Evolutionary conservation across 2,113 vertebrate species (phyloP), one percentile per base, ranked within the genome.

Genomic region (Seriola aureovittata): DNA sequence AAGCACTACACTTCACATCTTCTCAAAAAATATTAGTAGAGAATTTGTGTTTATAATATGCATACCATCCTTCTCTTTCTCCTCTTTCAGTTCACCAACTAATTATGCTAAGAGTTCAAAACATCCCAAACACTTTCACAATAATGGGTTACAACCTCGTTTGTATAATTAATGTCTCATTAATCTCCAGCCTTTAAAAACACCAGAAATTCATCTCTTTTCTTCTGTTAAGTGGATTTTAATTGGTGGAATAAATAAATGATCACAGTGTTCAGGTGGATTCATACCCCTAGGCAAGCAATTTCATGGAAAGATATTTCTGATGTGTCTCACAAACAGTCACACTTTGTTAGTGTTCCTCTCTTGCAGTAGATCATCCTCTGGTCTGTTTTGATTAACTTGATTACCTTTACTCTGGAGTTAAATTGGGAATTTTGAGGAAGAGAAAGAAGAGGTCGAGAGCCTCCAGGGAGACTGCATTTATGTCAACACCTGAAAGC

Each of bases 101-200:
- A 78, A 88, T 91, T 90, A 84, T 50, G 50, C 71, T 60, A 17
- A 69, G 75, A 63, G 69, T 59, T 76, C 36, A 34, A 73, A 75
- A 62, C 63, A 78, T 36, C 71, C 25, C 1, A 0, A 62, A 80
- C 81, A 63, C 82, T 34, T 78, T 70, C 46, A 40, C 55, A 83
- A 74, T 69, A 79, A 85, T 66, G 58, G 81, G 68, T 72, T 82
- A 80, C 82, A 85, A 72, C 85, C 85, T 69, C 81, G 79, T 79
- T 89, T 89, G 80, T 88, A 75, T 87, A 84, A 87, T 90, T 88
- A 82, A 84, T 76, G 80, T 84, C 63, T 87, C 75, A 81, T 89
- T 91, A 85, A 82, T 90, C 71, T 74, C 11, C 0, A 73, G 34
- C 38, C 42, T 77, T 81, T 77, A 69, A 78, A 50, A 87, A 78